A percentile compares a stretch with the other conserved stretches of the same genome.
Conservation (phyloP, 2,888 invertebrate species). For the Eristalis pertinax region DNA sequence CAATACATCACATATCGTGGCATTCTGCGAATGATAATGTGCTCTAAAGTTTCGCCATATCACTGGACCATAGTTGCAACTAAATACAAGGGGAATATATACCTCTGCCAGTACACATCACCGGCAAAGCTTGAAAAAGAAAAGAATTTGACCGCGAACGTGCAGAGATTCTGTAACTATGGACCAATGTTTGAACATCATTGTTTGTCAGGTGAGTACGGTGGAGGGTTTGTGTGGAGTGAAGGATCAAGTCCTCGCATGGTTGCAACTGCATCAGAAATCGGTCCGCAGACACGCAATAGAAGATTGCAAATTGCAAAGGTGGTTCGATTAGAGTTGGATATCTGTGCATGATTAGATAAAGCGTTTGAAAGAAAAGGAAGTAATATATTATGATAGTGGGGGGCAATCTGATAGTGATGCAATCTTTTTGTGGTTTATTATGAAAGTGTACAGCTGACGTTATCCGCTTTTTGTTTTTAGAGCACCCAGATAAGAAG, state of each 20-base stretch:
- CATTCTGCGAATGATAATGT: slow-evolving; percentile 85
- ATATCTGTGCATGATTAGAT: too few relatives aligned
- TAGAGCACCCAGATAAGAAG: not conserved
- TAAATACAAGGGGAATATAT: slow-evolving; percentile 85
- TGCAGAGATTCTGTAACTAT: not conserved
- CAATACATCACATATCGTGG: slow-evolving; percentile 82
- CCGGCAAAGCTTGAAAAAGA: not conserved
- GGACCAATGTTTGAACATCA: slow-evolving; percentile 22
- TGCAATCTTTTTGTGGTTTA: too few relatives aligned
- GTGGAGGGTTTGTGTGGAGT: not conserved
- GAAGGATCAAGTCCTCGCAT: too few relatives aligned
- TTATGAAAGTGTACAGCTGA: too few relatives aligned
- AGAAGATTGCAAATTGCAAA: too few relatives aligned
- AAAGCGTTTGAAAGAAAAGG: too few relatives aligned
- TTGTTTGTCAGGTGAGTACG: slow-evolving; percentile 12
- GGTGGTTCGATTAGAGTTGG: too few relatives aligned
- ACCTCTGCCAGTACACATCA: slow-evolving; percentile 83
- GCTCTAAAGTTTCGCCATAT: slow-evolving; percentile 85
- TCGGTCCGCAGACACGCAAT: too few relatives aligned
- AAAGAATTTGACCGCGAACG: not conserved
- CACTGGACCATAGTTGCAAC: slow-evolving; percentile 87
- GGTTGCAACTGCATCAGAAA: too few relatives aligned
- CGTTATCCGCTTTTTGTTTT: not conserved
- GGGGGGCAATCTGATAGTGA: too few relatives aligned
- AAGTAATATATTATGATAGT: too few relatives aligned